Percentiles rank a stretch among this genome's conserved stretches.
These are phyloP conservation scores for Drosophila nr. medialis DNA, from an alignment of 2,888 invertebrate species.

Conservation along the genomic window DNA sequence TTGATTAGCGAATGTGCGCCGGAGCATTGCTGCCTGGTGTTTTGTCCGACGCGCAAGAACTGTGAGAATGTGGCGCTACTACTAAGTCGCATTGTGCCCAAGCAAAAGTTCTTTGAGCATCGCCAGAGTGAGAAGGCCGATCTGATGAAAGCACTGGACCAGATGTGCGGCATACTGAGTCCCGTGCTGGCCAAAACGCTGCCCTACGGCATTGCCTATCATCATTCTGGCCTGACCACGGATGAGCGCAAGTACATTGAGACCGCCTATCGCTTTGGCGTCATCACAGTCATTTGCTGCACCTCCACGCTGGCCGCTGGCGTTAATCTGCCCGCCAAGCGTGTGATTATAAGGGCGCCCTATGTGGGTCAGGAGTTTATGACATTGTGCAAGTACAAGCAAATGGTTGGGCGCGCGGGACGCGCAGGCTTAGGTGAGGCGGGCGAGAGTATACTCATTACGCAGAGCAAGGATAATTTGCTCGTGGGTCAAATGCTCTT, in stretches of 20 bases:
- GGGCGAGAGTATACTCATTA: constrained; percentile 95
- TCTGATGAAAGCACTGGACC: constrained; percentile 87
- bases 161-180: constrained; percentile 89
- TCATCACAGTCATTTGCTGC: constrained; percentile 95
- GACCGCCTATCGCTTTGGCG: constrained; percentile 92
- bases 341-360: constrained; percentile 95
- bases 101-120: constrained; percentile 86
- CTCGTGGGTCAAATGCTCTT: constrained; percentile 87
- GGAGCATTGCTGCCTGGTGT: constrained; percentile 92
- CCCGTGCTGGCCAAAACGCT: constrained; percentile 89
- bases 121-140: constrained; percentile 87
- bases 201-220: constrained; percentile 94
- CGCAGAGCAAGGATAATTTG: constrained; percentile 87
- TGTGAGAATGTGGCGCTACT: constrained; percentile 95
- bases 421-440: constrained; percentile 92
- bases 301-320: constrained; percentile 99
- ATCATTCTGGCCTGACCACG: constrained; percentile 95
- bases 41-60: constrained; percentile 96
- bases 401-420: constrained; percentile 98
- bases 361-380: constrained; percentile 91
- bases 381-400: constrained; percentile 93
- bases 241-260: constrained; percentile 95
- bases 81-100: constrained; percentile 88
- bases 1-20: constrained; percentile 93
- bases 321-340: constrained; percentile 96